Evolutionary conservation across 2,797 vertebrate genomes (phyloP), one percentile per base, ranked within the genome.

Genomic region (Gambusia yucatana): DNA sequence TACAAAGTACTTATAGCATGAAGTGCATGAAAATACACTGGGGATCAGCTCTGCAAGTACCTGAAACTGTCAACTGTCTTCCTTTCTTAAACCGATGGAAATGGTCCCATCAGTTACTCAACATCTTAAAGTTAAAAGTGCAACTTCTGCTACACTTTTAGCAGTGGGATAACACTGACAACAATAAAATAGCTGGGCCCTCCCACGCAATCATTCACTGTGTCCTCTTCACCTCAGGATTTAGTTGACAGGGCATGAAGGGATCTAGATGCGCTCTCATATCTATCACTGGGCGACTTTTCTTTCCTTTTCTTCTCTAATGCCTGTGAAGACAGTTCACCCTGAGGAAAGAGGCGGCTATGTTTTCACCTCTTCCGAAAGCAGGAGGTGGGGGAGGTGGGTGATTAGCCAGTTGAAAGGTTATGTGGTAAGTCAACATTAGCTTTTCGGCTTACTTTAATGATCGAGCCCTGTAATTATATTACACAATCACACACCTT

Each of bases 361-460:
- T 79, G 47, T 95, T 94, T 95, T 94, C 94, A 94, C 92, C 90
- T 94, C 93, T 92, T 94, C 87, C 78, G 59, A 94, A 93, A 93
- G 89, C 83, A 46, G 73, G 87, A 76, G 82, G 30, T 48, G 80
- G 88, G 92, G 84, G 73, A 80, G n/a, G 52, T 82, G 90, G 92
- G 25, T 69, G 63, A 94, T 94, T 92, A 94, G 92, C 84, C 91
- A 94, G 93, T 94, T 94, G 91, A 96, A 95, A 94, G 92, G 92
- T 95, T 94, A 93, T 85, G 89, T 88, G 91, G 88, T 93, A 93
- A 94, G 91, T 94, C 94, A 95, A 94, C 90, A 94, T 95, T 93
- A 93, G 90, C 91, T 95, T 93, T 94, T 92, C 63, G 81, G 93
- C 91, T 94, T 89, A 91, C 82, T 91, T 91, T 88, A 90, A 82